These are phyloP conservation scores for Parelbella ahira DNA, from an alignment of 2,888 invertebrate species.

Conservation along the genomic window DNA sequence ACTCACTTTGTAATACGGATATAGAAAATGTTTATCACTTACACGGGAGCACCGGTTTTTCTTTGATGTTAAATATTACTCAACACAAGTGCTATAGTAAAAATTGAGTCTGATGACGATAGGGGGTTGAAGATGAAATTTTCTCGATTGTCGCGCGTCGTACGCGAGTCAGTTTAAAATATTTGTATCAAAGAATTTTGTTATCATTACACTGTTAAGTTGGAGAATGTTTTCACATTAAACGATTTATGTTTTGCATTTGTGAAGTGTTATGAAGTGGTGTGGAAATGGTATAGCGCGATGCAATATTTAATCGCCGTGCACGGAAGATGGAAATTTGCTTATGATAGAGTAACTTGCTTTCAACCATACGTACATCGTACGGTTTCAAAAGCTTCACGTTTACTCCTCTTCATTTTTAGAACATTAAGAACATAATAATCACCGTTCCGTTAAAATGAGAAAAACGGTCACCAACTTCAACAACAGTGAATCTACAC, in stretches of 20 bases:
- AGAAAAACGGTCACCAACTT: too few relatives aligned
- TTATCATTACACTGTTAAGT: slow-evolving; percentile 18
- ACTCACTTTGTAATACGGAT: slow-evolving; percentile 17
- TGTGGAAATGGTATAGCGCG: too few relatives aligned
- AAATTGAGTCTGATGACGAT: slow-evolving; percentile 22
- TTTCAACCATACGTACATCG: too few relatives aligned
- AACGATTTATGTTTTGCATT: slow-evolving; percentile 16
- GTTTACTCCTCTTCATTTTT: too few relatives aligned
- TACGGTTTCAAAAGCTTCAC: too few relatives aligned
- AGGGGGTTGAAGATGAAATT: slow-evolving; percentile 19
- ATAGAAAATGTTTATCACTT: slow-evolving; percentile 24
- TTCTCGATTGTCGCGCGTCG: slow-evolving; percentile 13
- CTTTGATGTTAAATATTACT: slow-evolving; percentile 26
- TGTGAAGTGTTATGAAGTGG: slow-evolving; percentile 20
- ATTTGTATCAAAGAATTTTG: slow-evolving; percentile 21
- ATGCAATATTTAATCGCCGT: too few relatives aligned
- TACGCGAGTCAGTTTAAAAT: slow-evolving; percentile 15
- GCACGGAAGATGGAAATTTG: too few relatives aligned
- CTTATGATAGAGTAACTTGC: too few relatives aligned
- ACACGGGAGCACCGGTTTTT: slow-evolving; percentile 8
- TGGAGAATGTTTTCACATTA: slow-evolving; percentile 11
- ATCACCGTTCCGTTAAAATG: too few relatives aligned
- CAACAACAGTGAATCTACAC: too few relatives aligned
- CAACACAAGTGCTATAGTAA: slow-evolving; percentile 19
- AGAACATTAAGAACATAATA: too few relatives aligned